Evolutionary conservation across 2,113 vertebrate species (phyloP).

Genomic region (Sylvia atricapilla): DNA sequence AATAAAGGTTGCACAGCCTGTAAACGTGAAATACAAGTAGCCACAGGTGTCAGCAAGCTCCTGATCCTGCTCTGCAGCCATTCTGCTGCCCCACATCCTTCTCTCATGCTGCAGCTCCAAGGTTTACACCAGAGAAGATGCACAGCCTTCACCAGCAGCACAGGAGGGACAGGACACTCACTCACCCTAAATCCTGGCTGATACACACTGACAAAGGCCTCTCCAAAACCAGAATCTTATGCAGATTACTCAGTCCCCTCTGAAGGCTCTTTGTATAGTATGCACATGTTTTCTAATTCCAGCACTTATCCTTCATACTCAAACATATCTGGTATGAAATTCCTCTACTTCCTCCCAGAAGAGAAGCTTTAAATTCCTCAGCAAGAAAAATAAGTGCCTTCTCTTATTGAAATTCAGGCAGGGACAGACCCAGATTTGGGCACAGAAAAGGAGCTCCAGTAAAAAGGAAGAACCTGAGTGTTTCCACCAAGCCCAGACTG

Average conservation of each 20-base stretch:
- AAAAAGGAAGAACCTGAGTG: not conserved
- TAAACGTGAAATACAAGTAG: accelerated
- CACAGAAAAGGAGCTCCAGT: not conserved
- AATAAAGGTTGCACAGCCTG: not conserved
- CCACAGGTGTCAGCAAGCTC: not conserved
- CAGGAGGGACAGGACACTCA: not conserved
- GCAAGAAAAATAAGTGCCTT: not conserved
- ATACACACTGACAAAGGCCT: not conserved
- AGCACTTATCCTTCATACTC: not conserved
- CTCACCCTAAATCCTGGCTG: not conserved
- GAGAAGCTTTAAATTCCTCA: not conserved
- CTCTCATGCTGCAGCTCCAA: not conserved
- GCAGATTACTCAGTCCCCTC: not conserved
- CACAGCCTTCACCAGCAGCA: not conserved
- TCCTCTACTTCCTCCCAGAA: not conserved
- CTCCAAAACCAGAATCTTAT: not conserved
- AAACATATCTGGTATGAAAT: not conserved
- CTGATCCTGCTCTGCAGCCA: not conserved
- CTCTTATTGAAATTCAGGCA: not conserved
- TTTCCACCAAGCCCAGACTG: not conserved
- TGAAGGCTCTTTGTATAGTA: not conserved
- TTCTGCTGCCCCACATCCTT: not conserved
- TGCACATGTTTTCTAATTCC: not conserved
- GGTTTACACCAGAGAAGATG: not conserved
- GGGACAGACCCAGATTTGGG: not conserved